Conservation (phyloP, 2,797 vertebrate genomes). For the Phrynocephalus forsythii region DNA sequence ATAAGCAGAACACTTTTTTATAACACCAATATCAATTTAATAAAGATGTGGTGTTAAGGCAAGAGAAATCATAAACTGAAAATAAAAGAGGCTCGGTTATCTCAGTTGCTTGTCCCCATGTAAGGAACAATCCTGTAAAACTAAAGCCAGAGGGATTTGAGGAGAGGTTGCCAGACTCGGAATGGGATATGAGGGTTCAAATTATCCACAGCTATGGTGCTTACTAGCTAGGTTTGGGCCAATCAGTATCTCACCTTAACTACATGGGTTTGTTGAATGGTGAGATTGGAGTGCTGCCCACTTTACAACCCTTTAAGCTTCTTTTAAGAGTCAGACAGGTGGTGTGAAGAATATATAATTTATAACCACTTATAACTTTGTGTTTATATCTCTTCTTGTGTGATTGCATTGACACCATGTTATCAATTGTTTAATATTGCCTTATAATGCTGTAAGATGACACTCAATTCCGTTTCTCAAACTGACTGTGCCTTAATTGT, state of each 20-base stretch:
- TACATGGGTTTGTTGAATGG: not conserved
- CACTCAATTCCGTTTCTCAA: no score
- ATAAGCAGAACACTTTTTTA: no score
- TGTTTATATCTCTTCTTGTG: no score
- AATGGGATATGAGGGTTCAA: not conserved
- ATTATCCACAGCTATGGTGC: not conserved
- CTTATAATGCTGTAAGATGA: no score
- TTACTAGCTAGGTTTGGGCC: not conserved
- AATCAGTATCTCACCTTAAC: not conserved
- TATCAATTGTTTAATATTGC: no score
- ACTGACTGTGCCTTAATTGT: no score
- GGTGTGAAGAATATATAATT: not conserved
- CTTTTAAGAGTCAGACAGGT: not conserved
- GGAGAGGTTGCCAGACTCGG: not conserved
- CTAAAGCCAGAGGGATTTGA: not conserved
- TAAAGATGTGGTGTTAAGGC: not conserved
- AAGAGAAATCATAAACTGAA: not conserved
- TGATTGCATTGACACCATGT: no score
- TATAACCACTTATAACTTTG: no score
- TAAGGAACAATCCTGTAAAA: not conserved
- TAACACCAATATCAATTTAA: not conserved
- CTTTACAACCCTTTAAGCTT: not conserved
- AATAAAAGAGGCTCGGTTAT: not conserved
- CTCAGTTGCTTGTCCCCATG: not conserved
- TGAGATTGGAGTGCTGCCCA: not conserved